Base-by-base conservation (phyloP, 2,888 invertebrate genomes). In the Drosophila glabriapex region DNA sequence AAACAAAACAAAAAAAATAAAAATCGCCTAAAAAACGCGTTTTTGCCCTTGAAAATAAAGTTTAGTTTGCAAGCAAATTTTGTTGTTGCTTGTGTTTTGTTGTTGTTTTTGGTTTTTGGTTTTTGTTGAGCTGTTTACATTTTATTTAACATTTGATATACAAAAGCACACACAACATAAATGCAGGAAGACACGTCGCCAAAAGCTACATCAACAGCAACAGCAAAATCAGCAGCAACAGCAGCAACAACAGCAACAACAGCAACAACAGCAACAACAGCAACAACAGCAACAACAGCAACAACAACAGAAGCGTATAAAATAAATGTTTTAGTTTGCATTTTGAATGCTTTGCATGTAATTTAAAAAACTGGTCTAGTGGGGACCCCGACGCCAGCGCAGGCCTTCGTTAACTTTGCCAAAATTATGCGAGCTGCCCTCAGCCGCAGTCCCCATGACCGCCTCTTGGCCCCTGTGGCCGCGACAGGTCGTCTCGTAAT, bases 281-380 rank as follows among this genome's bases (percentile, higher is more conserved):
- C 37, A 37, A 0, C n/a, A 41, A 0, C 19, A n/a, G 0, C 56
- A 61, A 0, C 49, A 49, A 10, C 41, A 62, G n/a, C 31, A 58
- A n/a, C 35, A 59, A n/a, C 54, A 50, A 25, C 19, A 67, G 64
- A 50, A 68, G 74, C 60, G 79, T 80, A 90, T 78, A 79, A 76
- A 83, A 89, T 83, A 83, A 87, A 89, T 90, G 87, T 90, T 89
- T 89, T 78, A 89, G 87, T 89, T 89, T 87, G 87, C 85, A 89
- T 91, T 90, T 77, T 68, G 87, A 91, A 87, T 87, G 89, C 86
- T 88, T 89, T 89, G 90, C 91, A 91, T 91, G 91, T 92, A 92
- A 91, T 91, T 91, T 89, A 83, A 88, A 46, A 89, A 87, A 91
- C 91, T 91, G 90, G 91, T 87, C 91, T 91, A 90, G 86, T 76